Evolutionary conservation across 2,113 vertebrate genomes (phyloP).

Genomic region (Tor tambroides): DNA sequence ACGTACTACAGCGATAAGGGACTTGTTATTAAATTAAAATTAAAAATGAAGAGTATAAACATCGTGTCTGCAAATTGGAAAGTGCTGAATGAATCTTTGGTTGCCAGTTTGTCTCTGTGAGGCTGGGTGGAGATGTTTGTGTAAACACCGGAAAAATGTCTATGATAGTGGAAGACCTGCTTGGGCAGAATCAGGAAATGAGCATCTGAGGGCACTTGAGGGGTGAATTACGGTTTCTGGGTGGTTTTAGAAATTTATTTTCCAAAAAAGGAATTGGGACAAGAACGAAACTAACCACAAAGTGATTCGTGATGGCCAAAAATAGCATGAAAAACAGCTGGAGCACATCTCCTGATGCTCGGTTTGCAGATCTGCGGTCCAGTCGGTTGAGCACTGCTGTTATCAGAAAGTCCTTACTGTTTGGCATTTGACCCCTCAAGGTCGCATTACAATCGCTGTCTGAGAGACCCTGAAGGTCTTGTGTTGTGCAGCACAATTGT

Average conservation of each 20-base stretch:
- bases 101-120: background rate
- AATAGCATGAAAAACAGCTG: background rate
- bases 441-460: background rate
- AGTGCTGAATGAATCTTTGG: background rate
- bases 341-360: background rate
- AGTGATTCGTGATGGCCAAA: background rate
- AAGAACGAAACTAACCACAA: background rate
- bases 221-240: background rate
- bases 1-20: background rate
- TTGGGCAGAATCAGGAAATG: background rate
- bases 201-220: background rate
- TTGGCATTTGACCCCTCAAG: background rate
- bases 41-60: background rate
- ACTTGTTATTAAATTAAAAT: background rate
- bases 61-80: background rate
- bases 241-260: background rate
- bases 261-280: slow-evolving; percentile 2
- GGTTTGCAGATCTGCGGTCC: background rate
- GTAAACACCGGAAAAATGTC: background rate
- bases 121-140: slow-evolving; percentile 14
- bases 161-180: background rate
- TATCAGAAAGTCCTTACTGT: slow-evolving; percentile 3
- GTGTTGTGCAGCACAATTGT: background rate
- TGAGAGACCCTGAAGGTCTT: background rate
- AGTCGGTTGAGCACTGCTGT: background rate